Base-by-base conservation (phyloP, 2,797 vertebrate genomes). In the Sebastes melanostomus region DNA sequence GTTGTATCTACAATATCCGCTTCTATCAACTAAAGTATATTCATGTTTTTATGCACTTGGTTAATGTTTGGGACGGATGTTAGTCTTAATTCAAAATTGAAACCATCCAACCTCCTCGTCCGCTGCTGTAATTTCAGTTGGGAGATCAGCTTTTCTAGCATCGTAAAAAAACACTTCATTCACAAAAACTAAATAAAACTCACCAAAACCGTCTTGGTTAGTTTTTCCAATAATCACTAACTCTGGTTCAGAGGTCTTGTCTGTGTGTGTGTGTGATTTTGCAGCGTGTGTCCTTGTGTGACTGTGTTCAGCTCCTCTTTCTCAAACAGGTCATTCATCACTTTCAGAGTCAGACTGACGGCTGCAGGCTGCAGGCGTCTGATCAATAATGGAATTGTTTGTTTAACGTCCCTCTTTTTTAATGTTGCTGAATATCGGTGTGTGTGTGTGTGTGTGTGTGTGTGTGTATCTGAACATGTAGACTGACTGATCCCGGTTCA, bases 301-400 rank as follows among this genome's bases (percentile, higher is more conserved):
- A 56, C 66, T 72, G 55, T 36, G 52, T 70, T 46, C 13, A 16
- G 55, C 66, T 77, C 9, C 32, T 24, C 34, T 30, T 36, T 75
- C 38, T 55, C 50, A 52, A 52, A 69, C n/a, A 7, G 63, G 68
- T 75, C 54, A 72, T 61, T 81, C 50, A 81, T 81, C 66, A 62
- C 76, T 79, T 66, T n/a, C 20, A 55, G 11, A 59, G 34, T 63
- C 20, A 81, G 59, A 72, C 6, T 66, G 72, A 72, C 25, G 3
- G 78, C 66, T 60, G 72, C 42, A 67, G 72, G 54, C 12, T 34
- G 22, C 80, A 34, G 38, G 38, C 38, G 38, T 42, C 38, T 42
- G 62, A 82, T 85, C 82, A 82, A 85, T 87, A 82, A 71, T 72
- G 66, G 18, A 81, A 59, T 63, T n/a, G 29, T 74, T 83, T 58